Conservation (phyloP, 2,113 vertebrate species). For the Spermophilus dauricus region DNA sequence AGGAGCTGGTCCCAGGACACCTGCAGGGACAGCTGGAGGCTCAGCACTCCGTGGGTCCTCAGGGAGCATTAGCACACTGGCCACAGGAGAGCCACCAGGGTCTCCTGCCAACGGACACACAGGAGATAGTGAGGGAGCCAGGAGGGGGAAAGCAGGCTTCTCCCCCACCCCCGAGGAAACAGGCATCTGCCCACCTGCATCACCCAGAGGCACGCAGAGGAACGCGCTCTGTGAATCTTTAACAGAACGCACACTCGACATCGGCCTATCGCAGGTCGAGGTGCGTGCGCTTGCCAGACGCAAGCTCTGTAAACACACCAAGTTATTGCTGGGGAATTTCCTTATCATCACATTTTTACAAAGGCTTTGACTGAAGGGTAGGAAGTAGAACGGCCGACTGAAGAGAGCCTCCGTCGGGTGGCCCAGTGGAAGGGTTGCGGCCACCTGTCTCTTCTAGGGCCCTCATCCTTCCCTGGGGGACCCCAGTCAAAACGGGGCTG, state of each 20-base stretch:
- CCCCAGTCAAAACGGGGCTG: not conserved
- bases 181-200: too few relatives aligned
- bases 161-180: not conserved
- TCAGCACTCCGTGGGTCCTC: too few relatives aligned
- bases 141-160: not conserved
- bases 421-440: not conserved
- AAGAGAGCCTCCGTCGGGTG: not conserved
- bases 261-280: rapidly evolving
- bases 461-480: not conserved
- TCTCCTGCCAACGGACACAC: too few relatives aligned
- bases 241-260: not conserved
- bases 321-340: not conserved
- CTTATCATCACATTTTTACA: not conserved
- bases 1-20: too few relatives aligned
- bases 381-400: not conserved
- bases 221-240: not conserved
- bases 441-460: not conserved
- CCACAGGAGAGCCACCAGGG: too few relatives aligned
- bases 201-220: not conserved
- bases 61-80: too few relatives aligned
- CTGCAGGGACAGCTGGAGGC: too few relatives aligned
- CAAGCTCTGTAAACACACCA: not conserved
- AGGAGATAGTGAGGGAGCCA: not conserved
- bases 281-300: not conserved
- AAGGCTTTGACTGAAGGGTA: not conserved